Conservation (phyloP, 1,140 invertebrate genomes). For the Trypoxylus dichotomus region DNA sequence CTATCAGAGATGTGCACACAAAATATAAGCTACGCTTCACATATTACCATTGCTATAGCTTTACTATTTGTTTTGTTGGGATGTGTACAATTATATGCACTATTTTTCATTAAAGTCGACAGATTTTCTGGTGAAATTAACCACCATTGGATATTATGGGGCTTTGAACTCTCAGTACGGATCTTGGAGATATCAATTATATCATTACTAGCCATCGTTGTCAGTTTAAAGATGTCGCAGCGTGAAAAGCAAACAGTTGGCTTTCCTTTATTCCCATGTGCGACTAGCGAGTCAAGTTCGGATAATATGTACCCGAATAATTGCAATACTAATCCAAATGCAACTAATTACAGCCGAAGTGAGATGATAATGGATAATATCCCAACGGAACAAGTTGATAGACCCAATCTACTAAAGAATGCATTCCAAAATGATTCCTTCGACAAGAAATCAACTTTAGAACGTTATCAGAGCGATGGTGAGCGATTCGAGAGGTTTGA, state of each 20-base stretch:
- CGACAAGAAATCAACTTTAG: constrained; percentile 60
- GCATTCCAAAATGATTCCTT: constrained; percentile 55
- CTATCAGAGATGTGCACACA: constrained; percentile 66
- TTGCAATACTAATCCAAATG: constrained; percentile 81
- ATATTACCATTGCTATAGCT: constrained; percentile 82
- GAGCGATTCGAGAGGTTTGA: constrained; percentile 50
- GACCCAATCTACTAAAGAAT: constrained; percentile 55
- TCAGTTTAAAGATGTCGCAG: constrained; percentile 66
- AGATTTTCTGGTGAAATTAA: constrained; percentile 55
- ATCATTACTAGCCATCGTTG: constrained; percentile 79
- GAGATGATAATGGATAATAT: constrained; percentile 61
- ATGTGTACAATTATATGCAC: constrained; percentile 78
- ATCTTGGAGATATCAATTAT: constrained; percentile 83
- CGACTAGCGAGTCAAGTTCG: constrained; percentile 74
- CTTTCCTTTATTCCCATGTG: constrained; percentile 75
- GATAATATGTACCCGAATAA: constrained; percentile 83
- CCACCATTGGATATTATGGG: constrained; percentile 84
- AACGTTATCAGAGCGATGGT: constrained; percentile 49
- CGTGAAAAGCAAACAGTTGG: constrained; percentile 65
- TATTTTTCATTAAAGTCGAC: constrained; percentile 68
- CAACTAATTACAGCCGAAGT: constrained; percentile 76
- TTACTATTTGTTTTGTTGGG: constrained; percentile 80
- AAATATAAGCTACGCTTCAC: constrained; percentile 76
- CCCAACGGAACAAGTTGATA: constrained; percentile 55
- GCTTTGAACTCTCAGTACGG: constrained; percentile 81